Evolutionary conservation across 37 sponge, comb jelly and placozoan genomes (phyloP).

Genomic region (Aphrocallistes beatrix): DNA sequence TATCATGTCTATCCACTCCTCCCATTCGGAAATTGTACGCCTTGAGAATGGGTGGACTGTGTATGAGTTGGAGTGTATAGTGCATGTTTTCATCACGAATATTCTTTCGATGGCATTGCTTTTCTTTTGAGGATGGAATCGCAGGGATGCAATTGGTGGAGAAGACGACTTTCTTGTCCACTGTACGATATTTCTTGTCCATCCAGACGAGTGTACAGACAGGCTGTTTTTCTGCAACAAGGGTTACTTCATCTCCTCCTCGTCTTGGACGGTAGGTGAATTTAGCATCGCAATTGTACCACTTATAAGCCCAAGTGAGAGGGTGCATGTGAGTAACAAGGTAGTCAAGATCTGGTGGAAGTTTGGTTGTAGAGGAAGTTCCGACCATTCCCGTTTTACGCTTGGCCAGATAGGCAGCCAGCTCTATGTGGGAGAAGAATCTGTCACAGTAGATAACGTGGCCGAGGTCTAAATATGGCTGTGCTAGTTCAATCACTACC

Average conservation of each 20-base stretch:
- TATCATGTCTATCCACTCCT: neutral
- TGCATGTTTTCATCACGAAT: too few species aligned
- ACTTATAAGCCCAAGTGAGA: neutral
- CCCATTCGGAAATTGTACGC: neutral
- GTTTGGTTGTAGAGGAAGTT: neutral
- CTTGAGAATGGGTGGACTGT: neutral
- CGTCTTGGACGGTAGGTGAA: too few species aligned
- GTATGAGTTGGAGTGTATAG: too few species aligned
- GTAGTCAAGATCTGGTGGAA: neutral
- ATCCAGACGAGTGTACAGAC: neutral
- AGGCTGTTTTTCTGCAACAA: neutral
- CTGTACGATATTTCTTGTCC: neutral
- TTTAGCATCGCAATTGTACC: neutral
- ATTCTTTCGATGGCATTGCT: too few species aligned
- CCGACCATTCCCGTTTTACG: neutral
- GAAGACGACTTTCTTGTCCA: neutral
- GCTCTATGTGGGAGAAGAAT: neutral
- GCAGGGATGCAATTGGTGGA: neutral
- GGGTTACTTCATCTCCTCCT: neutral
- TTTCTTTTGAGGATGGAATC: neutral
- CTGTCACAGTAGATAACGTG: neutral
- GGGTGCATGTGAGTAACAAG: too few species aligned
- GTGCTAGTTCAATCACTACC: neutral
- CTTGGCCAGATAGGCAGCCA: neutral
- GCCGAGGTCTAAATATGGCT: neutral